Conservation (phyloP, 2,113 vertebrate species). For the Ceuthmochares aereus region DNA sequence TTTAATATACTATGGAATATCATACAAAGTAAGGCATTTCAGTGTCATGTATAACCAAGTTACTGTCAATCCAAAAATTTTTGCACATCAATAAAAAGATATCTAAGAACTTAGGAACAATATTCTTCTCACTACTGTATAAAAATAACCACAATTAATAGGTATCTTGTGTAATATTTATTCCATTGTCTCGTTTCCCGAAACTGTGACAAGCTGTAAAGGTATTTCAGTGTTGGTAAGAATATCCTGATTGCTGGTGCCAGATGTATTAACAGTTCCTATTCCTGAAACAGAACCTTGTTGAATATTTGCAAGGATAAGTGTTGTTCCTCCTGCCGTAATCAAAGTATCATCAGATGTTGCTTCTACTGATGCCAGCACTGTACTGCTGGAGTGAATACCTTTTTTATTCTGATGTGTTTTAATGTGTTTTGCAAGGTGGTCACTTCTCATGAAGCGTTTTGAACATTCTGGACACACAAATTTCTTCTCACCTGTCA, state of each 20-base stretch:
- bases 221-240: constrained; percentile 97
- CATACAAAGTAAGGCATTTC: constrained; percentile 99
- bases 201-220: constrained; percentile 97
- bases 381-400: constrained; percentile 90
- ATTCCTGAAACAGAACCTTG: constrained; percentile 92
- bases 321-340: constrained; percentile 95
- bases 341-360: constrained; percentile 93
- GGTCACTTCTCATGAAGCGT: constrained; percentile 99
- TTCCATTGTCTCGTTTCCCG: constrained; percentile 96
- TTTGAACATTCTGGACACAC: constrained; percentile 99
- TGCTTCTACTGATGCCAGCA: constrained; percentile 92
- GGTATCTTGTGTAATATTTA: constrained; percentile 89
- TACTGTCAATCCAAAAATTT: constrained; percentile 91
- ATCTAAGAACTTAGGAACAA: constrained; percentile 91
- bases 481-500: constrained; percentile 98
- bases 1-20: constrained; percentile 94
- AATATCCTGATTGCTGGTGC: constrained; percentile 94
- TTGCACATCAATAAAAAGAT: constrained; percentile 93
- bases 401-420: constrained; percentile 99
- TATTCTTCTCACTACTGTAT: constrained; percentile 89
- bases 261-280: constrained; percentile 86
- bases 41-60: constrained; percentile 98
- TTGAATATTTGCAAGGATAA: constrained; percentile 99
- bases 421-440: constrained; percentile 99
- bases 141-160: constrained; percentile 92